phyloP scores from a whole-genome alignment of 2,113 vertebrate genomes.

The Semicossyphus pulcher region DNA sequence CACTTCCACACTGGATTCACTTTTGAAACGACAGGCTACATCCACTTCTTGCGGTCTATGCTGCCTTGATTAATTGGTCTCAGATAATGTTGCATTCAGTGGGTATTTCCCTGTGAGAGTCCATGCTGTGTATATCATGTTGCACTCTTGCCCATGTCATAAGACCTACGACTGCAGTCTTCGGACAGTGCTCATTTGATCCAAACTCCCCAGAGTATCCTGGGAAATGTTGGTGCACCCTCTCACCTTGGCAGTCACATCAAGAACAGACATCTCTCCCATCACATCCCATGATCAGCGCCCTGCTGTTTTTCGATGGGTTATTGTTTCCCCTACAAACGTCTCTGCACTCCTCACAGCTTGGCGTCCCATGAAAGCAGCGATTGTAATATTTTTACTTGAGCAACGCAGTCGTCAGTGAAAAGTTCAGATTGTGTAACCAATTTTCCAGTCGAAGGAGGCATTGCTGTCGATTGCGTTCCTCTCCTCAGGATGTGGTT shows the following conservation, averaged over 20 bases:
- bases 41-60: background rate
- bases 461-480: slow-evolving; percentile 79
- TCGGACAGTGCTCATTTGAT: slow-evolving; percentile 60
- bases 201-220: slow-evolving; percentile 66
- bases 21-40: too few relatives aligned
- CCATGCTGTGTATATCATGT: slow-evolving; percentile 32
- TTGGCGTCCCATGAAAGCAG: slow-evolving; percentile 83
- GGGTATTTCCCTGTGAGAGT: slow-evolving; percentile 38
- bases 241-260: slow-evolving; percentile 80
- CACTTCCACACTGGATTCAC: too few relatives aligned
- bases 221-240: slow-evolving; percentile 75
- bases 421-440: slow-evolving; percentile 87
- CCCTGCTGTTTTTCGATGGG: slow-evolving; percentile 72
- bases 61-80: slow-evolving; percentile 27
- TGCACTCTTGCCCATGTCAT: slow-evolving; percentile 29
- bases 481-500: slow-evolving; percentile 85
- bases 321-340: slow-evolving; percentile 77
- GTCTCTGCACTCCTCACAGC: slow-evolving; percentile 70
- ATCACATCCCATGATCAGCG: slow-evolving; percentile 77
- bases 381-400: slow-evolving; percentile 85
- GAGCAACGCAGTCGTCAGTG: slow-evolving; percentile 81
- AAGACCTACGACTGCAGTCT: slow-evolving; percentile 30
- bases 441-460: slow-evolving; percentile 85
- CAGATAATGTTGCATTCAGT: slow-evolving; percentile 19
- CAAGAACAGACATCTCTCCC: slow-evolving; percentile 73